Percentiles rank a stretch among this genome's conserved stretches.
These are phyloP conservation scores for Drosophila parabipectinata DNA, from an alignment of 1,140 invertebrate genomes.

Conservation along the genomic window DNA sequence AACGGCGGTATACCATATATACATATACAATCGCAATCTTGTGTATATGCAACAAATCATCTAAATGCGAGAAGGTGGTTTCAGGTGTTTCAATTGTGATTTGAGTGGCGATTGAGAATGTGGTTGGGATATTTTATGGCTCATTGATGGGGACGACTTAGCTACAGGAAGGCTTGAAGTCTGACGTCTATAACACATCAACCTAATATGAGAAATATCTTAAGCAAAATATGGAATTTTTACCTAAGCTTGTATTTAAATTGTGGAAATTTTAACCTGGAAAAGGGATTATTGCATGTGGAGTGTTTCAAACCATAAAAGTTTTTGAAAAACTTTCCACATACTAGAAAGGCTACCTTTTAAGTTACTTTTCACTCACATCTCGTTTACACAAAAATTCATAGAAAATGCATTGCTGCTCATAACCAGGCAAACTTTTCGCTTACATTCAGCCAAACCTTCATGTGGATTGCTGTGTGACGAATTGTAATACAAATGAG, in stretches of 20 bases:
- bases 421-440: constrained; percentile 53
- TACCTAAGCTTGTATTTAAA: neutral
- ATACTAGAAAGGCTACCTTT: neutral
- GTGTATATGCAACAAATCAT: constrained; percentile 69
- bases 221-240: too few species aligned
- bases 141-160: constrained; percentile 15
- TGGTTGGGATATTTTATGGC: constrained; percentile 28
- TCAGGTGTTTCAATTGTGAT: constrained; percentile 43
- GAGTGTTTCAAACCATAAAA: neutral
- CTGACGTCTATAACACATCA: neutral
- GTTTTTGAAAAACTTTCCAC: neutral
- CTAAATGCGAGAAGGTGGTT: constrained; percentile 35
- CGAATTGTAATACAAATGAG: constrained; percentile 81
- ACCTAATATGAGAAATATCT: neutral
- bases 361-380: constrained; percentile 15
- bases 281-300: neutral
- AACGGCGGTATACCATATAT: constrained; percentile 24
- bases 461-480: constrained; percentile 42
- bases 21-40: constrained; percentile 35
- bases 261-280: neutral
- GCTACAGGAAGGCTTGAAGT: neutral
- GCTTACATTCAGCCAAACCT: neutral
- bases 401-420: constrained; percentile 40
- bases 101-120: constrained; percentile 38
- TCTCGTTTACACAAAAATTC: constrained; percentile 4